These are phyloP conservation scores for Priapulus caudatus DNA, from an alignment of 2,888 invertebrate genomes.

Conservation along the genomic window DNA sequence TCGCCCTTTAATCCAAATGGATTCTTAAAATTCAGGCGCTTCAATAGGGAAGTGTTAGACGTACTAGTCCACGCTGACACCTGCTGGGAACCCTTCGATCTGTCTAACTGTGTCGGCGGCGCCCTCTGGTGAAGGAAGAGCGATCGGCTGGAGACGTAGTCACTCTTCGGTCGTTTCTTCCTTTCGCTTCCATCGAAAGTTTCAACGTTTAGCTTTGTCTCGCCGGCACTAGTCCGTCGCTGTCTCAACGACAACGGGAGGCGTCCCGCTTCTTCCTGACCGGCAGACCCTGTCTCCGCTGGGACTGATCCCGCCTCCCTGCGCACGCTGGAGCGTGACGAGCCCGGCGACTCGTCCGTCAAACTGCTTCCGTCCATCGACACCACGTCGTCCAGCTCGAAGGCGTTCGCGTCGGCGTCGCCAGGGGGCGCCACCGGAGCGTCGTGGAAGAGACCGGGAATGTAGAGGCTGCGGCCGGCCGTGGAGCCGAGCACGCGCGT, in stretches of 20 bases:
- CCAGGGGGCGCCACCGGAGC: neutral
- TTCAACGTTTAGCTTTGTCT: neutral
- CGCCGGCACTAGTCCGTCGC: neutral
- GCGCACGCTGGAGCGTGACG: too few relatives aligned
- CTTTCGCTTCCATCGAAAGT: too few relatives aligned
- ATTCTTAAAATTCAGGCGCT: constrained; percentile 1
- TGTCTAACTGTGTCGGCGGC: too few relatives aligned
- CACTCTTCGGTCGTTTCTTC: constrained; percentile 3
- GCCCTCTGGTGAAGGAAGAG: too few relatives aligned
- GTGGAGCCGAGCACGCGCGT: neutral
- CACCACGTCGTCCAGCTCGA: neutral
- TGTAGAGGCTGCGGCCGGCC: neutral
- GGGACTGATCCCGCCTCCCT: too few relatives aligned
- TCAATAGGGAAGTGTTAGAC: neutral
- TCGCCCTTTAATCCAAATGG: neutral
- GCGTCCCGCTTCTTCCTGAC: neutral
- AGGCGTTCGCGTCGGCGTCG: neutral
- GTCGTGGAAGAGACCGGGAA: too few relatives aligned
- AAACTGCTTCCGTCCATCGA: too few relatives aligned
- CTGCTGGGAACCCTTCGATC: neutral
- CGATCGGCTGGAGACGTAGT: neutral
- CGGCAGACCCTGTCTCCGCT: neutral
- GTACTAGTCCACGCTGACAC: neutral
- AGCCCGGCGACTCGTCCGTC: neutral
- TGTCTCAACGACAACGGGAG: neutral